Evolutionary conservation across 2,797 vertebrate species (phyloP), one percentile per base, ranked within the genome.

Genomic region (Onychomys leucogaster): DNA sequence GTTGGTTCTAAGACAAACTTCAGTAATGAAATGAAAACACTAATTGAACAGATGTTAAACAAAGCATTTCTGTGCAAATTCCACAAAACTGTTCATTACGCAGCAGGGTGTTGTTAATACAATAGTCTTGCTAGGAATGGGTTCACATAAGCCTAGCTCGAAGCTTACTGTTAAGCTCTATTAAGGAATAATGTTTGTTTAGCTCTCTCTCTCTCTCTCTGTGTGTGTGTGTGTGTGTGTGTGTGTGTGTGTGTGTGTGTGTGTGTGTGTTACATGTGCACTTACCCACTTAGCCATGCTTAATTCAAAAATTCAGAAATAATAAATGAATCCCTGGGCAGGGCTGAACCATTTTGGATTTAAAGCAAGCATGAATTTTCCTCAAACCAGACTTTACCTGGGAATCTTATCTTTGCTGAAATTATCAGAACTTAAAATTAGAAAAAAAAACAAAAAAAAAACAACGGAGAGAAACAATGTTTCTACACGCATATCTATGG

Each of bases 1-100:
- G 97, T 98, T 98, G 97, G 93, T 97, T 69, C 90, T 94, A 96
- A 93, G 96, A 97, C 94, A 97, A 98, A 98, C 97, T 97, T 97
- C 93, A 95, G 95, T 97, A 96, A 97, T 96, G 96, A 98, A 97
- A 98, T 95, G 95, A 96, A 98, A 97, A 96, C 95, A 95, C 95
- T 96, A 96, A 97, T 97, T 97, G 97, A 98, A 97, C 98, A 98
- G 98, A 97, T 98, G 98, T 97, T 97, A 97, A 97, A 90, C 95
- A 97, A 98, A 98, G 95, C 96, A 96, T 97, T 97, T 97, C 96
- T 94, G 95, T 89, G 81, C 96, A 97, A 98, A 97, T 97, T 95
- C 95, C 95, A 96, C 85, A 57, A 97, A 97, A 98, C 63, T 96
- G 96, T 94, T 98, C 97, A 97, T 98, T 98, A 97, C 97, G 61